Conservation (phyloP, 1,140 invertebrate genomes). For the Gonioctena quinquepunctata region DNA sequence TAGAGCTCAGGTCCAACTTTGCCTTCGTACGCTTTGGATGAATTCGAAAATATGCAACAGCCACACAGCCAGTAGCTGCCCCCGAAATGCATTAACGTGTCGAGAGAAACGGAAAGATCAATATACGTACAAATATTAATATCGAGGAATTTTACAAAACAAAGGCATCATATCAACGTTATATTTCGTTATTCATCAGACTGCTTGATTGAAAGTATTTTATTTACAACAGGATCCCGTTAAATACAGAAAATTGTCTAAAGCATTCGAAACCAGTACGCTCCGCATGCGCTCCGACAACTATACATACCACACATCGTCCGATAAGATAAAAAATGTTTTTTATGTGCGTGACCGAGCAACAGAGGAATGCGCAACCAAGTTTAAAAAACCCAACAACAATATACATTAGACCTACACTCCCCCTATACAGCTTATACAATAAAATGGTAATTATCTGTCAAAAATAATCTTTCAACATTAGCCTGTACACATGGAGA, state of each 20-base stretch:
- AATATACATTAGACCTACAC: conserved; percentile 51
- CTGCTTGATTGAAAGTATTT: neutral
- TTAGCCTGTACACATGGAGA: conserved; percentile 50
- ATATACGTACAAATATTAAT: neutral
- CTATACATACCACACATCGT: too few relatives aligned
- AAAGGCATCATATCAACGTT: too few relatives aligned
- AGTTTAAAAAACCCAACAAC: conserved; percentile 49
- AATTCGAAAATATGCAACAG: too few relatives aligned
- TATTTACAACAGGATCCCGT: neutral
- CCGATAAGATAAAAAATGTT: too few relatives aligned
- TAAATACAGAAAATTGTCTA: too few relatives aligned
- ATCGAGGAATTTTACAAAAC: neutral
- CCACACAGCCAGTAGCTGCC: too few relatives aligned
- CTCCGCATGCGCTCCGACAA: too few relatives aligned
- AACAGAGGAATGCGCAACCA: conserved; percentile 42
- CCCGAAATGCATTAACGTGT: too few relatives aligned
- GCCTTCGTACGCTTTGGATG: too few relatives aligned
- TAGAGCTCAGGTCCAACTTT: too few relatives aligned
- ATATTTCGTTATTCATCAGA: neutral
- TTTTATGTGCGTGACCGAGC: conserved; percentile 40
- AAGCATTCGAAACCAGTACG: too few relatives aligned
- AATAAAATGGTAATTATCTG: conserved; percentile 53
- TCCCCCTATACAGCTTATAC: conserved; percentile 54
- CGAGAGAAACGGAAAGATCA: too few relatives aligned
- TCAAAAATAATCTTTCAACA: conserved; percentile 53